Conservation (phyloP, 2,113 vertebrate species). For the Rhea americana region DNA sequence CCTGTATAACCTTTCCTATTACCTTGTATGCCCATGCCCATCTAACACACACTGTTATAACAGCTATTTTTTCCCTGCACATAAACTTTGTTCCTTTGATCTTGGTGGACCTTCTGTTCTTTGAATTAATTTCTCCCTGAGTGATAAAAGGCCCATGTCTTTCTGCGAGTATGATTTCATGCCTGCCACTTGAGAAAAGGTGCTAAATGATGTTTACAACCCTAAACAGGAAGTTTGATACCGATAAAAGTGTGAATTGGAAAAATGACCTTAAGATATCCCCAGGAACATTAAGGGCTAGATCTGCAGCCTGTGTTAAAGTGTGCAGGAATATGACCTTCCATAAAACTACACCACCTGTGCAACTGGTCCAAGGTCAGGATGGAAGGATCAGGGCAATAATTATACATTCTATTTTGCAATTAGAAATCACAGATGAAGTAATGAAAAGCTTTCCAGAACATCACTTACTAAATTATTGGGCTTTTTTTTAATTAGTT, state of each 20-base stretch:
- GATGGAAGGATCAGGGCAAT: background rate
- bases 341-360: background rate
- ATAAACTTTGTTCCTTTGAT: background rate
- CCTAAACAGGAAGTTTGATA: background rate
- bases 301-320: background rate
- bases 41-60: background rate
- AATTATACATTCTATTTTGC: conserved; percentile 6
- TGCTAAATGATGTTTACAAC: background rate
- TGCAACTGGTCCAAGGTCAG: background rate
- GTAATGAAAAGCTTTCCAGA: conserved; percentile 60
- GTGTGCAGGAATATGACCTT: background rate
- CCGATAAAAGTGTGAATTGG: background rate
- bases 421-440: conserved; percentile 7
- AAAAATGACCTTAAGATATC: background rate
- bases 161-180: background rate
- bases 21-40: background rate
- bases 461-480: conserved; percentile 43
- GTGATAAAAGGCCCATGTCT: background rate
- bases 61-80: background rate
- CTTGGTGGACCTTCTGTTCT: background rate
- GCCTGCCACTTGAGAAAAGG: background rate
- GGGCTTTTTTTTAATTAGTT: conserved; percentile 62
- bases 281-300: background rate
- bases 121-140: background rate
- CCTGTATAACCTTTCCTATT: background rate